These are phyloP conservation scores for Chironex yamaguchii DNA, from an alignment of 30 jellyfish, hydroid and myxozoan genomes.

Conservation along the genomic window DNA sequence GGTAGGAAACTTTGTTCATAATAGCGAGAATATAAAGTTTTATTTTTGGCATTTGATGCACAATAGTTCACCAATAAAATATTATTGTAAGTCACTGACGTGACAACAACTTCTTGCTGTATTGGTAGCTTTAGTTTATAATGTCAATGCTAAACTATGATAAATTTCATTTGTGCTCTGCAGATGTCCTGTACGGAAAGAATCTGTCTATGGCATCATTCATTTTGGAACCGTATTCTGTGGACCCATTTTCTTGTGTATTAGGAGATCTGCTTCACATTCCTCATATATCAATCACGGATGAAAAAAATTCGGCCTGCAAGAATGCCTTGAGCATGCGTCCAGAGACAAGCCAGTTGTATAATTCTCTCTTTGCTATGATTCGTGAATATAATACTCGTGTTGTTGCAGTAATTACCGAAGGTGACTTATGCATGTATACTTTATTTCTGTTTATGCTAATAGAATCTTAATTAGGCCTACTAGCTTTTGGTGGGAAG, in stretches of 20 bases:
- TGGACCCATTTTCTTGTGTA: slow-evolving; percentile 75
- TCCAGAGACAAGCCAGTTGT: slow-evolving; percentile 78
- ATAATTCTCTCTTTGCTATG: slow-evolving; percentile 67
- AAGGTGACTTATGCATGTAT: too few relatives aligned
- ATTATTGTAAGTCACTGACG: too few relatives aligned
- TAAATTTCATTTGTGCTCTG: neutral
- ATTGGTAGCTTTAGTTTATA: too few relatives aligned
- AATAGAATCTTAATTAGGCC: too few relatives aligned
- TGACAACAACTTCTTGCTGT: too few relatives aligned
- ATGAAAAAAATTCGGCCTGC: slow-evolving; percentile 74
- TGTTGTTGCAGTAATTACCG: slow-evolving; percentile 78
- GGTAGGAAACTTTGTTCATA: too few relatives aligned
- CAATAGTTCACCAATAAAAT: too few relatives aligned
- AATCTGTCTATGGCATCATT: slow-evolving; percentile 69
- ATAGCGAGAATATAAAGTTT: too few relatives aligned
- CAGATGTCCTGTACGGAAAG: slow-evolving; percentile 34
- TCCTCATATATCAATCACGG: slow-evolving; percentile 78
- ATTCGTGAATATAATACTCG: slow-evolving; percentile 64
- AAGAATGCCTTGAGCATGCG: slow-evolving; percentile 82
- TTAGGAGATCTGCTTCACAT: slow-evolving; percentile 79
- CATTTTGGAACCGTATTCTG: slow-evolving; percentile 71
- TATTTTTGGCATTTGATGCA: too few relatives aligned
- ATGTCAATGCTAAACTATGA: too few relatives aligned
- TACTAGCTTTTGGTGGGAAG: too few relatives aligned
- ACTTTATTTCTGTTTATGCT: too few relatives aligned